These are phyloP conservation scores for Campylomormyrus numenius DNA, from an alignment of 2,113 vertebrate species.

Conservation along the genomic window DNA sequence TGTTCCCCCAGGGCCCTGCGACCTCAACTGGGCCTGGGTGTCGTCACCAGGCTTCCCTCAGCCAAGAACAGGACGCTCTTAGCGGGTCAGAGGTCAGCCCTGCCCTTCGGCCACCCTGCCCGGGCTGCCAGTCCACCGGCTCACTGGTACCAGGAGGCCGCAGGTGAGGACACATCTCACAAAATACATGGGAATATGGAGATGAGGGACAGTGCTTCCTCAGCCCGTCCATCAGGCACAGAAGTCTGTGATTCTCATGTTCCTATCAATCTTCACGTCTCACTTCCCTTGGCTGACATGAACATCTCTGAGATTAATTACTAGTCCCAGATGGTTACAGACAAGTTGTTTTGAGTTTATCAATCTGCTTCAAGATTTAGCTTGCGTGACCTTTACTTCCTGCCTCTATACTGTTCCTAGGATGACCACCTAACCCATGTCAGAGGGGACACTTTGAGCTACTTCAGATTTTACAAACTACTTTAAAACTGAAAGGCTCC, in stretches of 20 bases:
- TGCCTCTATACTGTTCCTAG: background rate
- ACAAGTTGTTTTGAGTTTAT: background rate
- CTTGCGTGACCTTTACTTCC: background rate
- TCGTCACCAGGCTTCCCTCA: constrained; percentile 73
- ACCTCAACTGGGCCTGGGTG: constrained; percentile 84
- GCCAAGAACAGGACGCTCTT: constrained; percentile 75
- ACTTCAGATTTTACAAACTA: background rate
- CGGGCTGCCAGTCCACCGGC: constrained; percentile 48
- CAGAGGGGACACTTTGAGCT: background rate
- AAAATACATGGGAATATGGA: background rate
- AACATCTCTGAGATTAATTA: background rate
- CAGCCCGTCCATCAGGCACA: no score
- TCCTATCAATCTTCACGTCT: background rate
- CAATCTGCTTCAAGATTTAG: background rate
- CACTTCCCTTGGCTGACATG: background rate
- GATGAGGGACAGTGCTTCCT: background rate
- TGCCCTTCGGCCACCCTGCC: constrained; percentile 60
- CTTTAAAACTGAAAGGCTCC: background rate
- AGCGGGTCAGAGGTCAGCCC: constrained; percentile 67
- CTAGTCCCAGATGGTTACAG: background rate
- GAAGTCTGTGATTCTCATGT: background rate
- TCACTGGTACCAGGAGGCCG: constrained; percentile 59
- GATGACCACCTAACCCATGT: background rate
- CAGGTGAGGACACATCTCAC: constrained; percentile 62
- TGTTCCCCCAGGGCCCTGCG: constrained; percentile 78